Base-by-base conservation (phyloP, 2,113 vertebrate genomes). In the Takifugu flavidus region DNA sequence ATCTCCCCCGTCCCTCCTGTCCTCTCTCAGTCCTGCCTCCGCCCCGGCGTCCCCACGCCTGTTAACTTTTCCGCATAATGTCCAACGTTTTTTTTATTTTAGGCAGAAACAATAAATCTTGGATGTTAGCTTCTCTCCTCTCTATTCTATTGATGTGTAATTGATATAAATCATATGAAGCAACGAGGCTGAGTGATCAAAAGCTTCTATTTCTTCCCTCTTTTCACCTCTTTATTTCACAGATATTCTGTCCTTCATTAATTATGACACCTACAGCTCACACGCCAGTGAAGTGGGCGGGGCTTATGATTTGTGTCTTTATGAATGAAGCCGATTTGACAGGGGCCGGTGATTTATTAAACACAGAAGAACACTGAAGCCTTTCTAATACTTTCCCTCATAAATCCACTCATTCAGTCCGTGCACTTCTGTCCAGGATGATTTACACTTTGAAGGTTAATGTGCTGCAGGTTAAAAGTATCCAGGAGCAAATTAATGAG, bases 401-500 rank as follows among this genome's bases (percentile, higher is more conserved):
- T 49, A 52, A 46, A 62, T 58, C 53, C 6, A 20, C n/a, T 31
- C 25, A 29, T 52, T 53, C 8, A 6, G 13, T 63, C 59, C 13
- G 25, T 25, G 29, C 31, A 6, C 43, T 43, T 43, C 42, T 46
- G 47, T 14, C 53, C 27, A 12, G 25, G 13, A 43, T 28, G 56
- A 60, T 51, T 56, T 60, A 49, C 39, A 73, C 58, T 29, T 57
- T 6, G 13, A 42, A 62, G 53, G 49, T 62, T 53, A 49, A 58
- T 42, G 44, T 58, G 44, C 49, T 53, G 6, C 25, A 31, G 25
- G 53, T 29, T 62, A 43, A 62, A 64, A 56, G 25, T 29, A 53
- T 56, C 52, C 57, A 12, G 13, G 7, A 34, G n/a, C 45, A 62
- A 20, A 62, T 62, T 62, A 46, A 46, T 45, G 59, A 4, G 2